Evolutionary conservation across 2,888 invertebrate species (phyloP).

Genomic region (Calliscelio sp.): DNA sequence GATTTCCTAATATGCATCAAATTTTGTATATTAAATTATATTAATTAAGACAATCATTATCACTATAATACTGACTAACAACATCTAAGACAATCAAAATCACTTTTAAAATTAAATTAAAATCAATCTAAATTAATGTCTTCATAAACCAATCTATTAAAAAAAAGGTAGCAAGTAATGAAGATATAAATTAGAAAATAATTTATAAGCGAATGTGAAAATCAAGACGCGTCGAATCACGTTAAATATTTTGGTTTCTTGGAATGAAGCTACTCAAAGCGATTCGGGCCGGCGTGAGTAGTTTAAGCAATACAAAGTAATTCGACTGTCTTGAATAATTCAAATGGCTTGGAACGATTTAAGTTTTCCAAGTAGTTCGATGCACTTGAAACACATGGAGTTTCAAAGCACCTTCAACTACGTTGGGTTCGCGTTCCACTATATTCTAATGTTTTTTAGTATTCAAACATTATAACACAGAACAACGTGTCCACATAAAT

Average conservation of each 20-base stretch:
- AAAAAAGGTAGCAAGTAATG: no score
- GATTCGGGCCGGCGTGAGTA: slow-evolving; percentile 42
- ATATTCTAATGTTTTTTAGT: slow-evolving; percentile 51
- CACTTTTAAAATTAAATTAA: no score
- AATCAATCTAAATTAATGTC: no score
- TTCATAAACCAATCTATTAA: no score
- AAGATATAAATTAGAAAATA: background rate
- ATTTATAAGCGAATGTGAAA: background rate
- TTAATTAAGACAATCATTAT: background rate
- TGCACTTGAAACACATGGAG: slow-evolving; percentile 62
- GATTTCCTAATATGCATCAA: slow-evolving; percentile 87
- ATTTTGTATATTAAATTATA: slow-evolving; percentile 7
- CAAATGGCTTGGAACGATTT: slow-evolving; percentile 63
- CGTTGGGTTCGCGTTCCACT: slow-evolving; percentile 35
- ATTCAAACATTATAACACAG: slow-evolving; percentile 37
- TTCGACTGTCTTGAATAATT: slow-evolving; percentile 65
- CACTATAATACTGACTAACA: no score
- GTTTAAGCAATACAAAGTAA: slow-evolving; percentile 67
- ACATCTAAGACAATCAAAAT: no score
- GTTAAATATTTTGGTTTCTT: slow-evolving; percentile 44
- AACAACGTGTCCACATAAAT: slow-evolving; percentile 33
- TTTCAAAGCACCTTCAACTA: slow-evolving; percentile 61
- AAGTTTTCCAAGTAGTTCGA: slow-evolving; percentile 64
- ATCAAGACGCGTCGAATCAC: slow-evolving; percentile 34
- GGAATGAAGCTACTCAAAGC: slow-evolving; percentile 57